These are phyloP conservation scores for Bubo scandiacus DNA, from an alignment of 2,113 vertebrate species.

Conservation along the genomic window DNA sequence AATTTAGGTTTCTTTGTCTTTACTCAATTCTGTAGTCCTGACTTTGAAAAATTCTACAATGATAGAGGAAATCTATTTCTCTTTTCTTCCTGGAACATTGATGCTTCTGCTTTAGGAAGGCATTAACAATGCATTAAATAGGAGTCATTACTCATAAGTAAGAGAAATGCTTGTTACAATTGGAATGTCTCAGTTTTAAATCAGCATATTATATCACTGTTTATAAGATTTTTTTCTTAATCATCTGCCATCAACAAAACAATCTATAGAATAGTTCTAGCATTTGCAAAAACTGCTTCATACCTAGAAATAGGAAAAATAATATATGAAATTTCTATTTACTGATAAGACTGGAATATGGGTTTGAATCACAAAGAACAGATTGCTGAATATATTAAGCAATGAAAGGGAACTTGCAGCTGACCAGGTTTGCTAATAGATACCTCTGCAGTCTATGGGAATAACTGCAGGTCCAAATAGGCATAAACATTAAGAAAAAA, in stretches of 20 bases:
- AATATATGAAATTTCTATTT: not conserved
- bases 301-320: not conserved
- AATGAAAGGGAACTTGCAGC: not conserved
- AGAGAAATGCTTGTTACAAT: not conserved
- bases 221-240: not conserved
- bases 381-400: constrained; percentile 5
- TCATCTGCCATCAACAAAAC: not conserved
- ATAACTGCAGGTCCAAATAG: not conserved
- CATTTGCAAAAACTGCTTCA: not conserved
- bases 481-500: not conserved
- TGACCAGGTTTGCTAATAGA: not conserved
- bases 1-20: not conserved
- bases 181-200: not conserved
- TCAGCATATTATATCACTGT: not conserved
- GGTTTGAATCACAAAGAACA: not conserved
- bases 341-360: not conserved
- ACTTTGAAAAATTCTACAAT: not conserved
- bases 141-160: constrained; percentile 10
- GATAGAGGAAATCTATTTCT: constrained; percentile 29
- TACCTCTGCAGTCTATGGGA: not conserved
- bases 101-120: not conserved
- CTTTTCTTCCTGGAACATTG: not conserved
- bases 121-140: constrained; percentile 47
- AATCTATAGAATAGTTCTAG: not conserved
- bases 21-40: not conserved